A percentile compares a stretch with the other conserved stretches of the same genome.
phyloP scores from a whole-genome alignment of 1,140 invertebrate species.

The Cotesia chilonis region DNA sequence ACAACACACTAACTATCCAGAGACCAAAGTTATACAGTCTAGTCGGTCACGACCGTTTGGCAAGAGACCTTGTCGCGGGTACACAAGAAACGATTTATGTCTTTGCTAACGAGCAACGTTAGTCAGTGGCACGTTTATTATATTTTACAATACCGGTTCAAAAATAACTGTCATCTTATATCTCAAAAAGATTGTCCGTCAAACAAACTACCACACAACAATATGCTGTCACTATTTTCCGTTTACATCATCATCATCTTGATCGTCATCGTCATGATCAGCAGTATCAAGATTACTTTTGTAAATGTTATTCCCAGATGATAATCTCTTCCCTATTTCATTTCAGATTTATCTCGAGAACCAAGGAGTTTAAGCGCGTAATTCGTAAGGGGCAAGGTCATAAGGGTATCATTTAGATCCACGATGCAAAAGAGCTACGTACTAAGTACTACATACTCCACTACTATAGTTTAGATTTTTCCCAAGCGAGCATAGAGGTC shows the following conservation, averaged over 20 bases:
- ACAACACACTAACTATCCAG: too few species aligned
- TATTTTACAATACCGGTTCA: background rate
- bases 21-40: background rate
- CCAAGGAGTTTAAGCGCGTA: conserved; percentile 11
- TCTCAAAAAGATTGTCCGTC: conserved; percentile 7
- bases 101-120: conserved; percentile 41
- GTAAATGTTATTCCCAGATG: too few species aligned
- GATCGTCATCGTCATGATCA: too few species aligned
- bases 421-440: conserved; percentile 18
- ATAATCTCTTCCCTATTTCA: too few species aligned
- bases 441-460: conserved; percentile 1
- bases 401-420: conserved; percentile 16
- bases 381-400: conserved; percentile 23
- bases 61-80: conserved; percentile 37
- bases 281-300: too few species aligned
- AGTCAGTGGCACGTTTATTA: conserved; percentile 33
- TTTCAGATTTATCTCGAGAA: background rate
- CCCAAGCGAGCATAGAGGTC: background rate
- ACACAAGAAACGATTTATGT: conserved; percentile 39
- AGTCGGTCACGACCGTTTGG: conserved; percentile 32
- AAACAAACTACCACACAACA: conserved; percentile 4
- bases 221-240: too few species aligned
- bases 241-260: too few species aligned
- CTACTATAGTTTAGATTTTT: conserved; percentile 32
- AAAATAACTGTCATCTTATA: conserved; percentile 28